Base-by-base conservation (phyloP, 2,797 vertebrate genomes). In the Danio aesculapii region DNA sequence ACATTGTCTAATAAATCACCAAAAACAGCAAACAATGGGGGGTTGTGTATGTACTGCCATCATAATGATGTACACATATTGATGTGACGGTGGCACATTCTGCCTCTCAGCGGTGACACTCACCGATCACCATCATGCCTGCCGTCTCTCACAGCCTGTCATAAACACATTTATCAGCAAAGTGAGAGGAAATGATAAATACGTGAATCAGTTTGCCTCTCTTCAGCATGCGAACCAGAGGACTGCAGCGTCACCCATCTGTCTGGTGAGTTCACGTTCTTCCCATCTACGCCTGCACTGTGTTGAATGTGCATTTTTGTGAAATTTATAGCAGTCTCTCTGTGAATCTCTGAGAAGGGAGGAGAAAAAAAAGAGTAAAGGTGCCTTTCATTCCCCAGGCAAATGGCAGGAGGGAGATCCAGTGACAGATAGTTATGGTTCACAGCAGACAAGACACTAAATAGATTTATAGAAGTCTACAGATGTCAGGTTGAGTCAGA, bases 381-480 rank as follows among this genome's bases (percentile, higher is more conserved):
- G 75, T 78, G 57, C 68, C 68, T 81, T 73, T 84, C 62, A 68
- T 76, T 79, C 83, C 72, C 62, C 57, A 76, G 75, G 67, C 57
- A 79, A 82, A 85, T 72, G 71, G 81, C 75, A 75, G 75, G 59
- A 75, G 41, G 11, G 75, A 85, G 75, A 83, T 82, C 80, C 75
- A 81, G 64, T 87, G 83, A 87, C 81, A 84, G 83, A 86, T 83
- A 84, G 75, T 66, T 81, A 78, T 53, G 59, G 67, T 66, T 86
- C 81, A 86, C 79, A 70, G 70, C 75, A 83, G 79, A 87, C 81
- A 79, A 76, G 83, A 66, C 75, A 69, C 79, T 83, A 85, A 83
- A 87, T 81, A 81, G 79, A 87, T 87, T 82, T 87, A 85, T 79
- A 62, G 75, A 81, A 83, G 79, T 85, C 73, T 82, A 79, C 78